A percentile compares a stretch with the other conserved stretches of the same genome.
phyloP scores from a whole-genome alignment of 2,113 vertebrate genomes.

The Onychorhynchus coronatus region DNA sequence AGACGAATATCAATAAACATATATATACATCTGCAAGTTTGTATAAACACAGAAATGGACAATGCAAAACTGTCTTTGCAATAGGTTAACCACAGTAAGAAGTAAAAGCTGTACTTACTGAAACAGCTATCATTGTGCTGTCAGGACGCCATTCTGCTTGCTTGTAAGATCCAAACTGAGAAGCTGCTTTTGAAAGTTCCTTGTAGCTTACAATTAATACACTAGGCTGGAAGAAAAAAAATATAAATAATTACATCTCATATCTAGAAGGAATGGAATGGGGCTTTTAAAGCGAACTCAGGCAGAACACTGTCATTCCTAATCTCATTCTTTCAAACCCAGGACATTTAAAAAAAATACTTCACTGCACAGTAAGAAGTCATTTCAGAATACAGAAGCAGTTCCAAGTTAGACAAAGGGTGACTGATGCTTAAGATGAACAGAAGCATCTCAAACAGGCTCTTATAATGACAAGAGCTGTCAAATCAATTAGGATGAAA shows the following conservation, averaged over 20 bases:
- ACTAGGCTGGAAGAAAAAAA: constrained; percentile 84
- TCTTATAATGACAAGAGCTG: neutral
- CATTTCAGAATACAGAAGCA: neutral
- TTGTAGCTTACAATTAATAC: constrained; percentile 96
- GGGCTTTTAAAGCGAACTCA: neutral
- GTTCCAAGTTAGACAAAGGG: neutral
- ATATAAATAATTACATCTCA: neutral
- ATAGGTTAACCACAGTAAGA: neutral
- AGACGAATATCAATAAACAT: neutral
- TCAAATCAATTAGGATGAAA: neutral
- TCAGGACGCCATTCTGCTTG: constrained; percentile 93
- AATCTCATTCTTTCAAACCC: neutral
- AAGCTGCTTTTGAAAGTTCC: constrained; percentile 86
- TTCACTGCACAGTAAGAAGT: neutral
- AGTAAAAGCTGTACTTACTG: constrained; percentile 79
- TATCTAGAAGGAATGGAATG: neutral
- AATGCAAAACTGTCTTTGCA: neutral
- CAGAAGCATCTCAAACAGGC: neutral
- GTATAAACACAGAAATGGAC: neutral
- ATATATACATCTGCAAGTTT: neutral
- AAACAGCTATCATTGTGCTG: constrained; percentile 93
- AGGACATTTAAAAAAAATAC: neutral
- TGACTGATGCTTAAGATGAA: neutral
- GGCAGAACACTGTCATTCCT: neutral
- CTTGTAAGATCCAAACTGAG: constrained; percentile 90